Percentiles rank a stretch among this genome's conserved stretches.
Evolutionary conservation across 1,140 invertebrate species (phyloP).

Genomic region (Magallana angulata): DNA sequence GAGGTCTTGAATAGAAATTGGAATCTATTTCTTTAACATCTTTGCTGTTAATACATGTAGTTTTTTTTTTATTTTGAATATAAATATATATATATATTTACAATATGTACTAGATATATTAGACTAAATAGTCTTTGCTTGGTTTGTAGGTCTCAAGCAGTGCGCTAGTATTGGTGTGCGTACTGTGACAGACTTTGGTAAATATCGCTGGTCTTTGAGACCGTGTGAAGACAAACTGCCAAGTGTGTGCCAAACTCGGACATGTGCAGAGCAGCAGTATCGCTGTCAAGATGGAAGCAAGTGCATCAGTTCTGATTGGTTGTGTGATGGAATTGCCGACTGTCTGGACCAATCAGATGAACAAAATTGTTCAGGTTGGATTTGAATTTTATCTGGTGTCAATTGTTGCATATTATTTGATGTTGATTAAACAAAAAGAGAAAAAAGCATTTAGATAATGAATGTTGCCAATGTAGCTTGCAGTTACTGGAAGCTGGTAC

Average conservation of each 20-base stretch:
- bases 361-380: constrained; percentile 62
- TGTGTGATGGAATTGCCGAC: constrained; percentile 66
- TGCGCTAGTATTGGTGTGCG: constrained; percentile 28
- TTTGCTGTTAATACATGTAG: too few species aligned
- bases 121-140: not conserved
- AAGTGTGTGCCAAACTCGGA: constrained; percentile 40
- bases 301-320: constrained; percentile 64
- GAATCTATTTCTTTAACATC: too few species aligned
- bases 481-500: too few species aligned
- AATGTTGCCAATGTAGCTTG: too few species aligned
- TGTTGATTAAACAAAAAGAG: too few species aligned
- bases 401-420: too few species aligned
- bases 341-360: constrained; percentile 75
- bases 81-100: not conserved
- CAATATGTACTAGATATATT: not conserved
- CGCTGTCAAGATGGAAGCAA: constrained; percentile 77
- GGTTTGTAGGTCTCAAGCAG: constrained; percentile 24
- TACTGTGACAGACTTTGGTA: constrained; percentile 30
- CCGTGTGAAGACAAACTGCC: constrained; percentile 36
- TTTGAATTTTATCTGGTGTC: not conserved
- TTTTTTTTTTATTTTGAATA: too few species aligned
- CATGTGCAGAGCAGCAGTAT: constrained; percentile 67
- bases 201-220: constrained; percentile 34
- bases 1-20: too few species aligned
- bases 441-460: too few species aligned